Conservation (phyloP, 2,888 invertebrate genomes). For the Ophioninae sp. region DNA sequence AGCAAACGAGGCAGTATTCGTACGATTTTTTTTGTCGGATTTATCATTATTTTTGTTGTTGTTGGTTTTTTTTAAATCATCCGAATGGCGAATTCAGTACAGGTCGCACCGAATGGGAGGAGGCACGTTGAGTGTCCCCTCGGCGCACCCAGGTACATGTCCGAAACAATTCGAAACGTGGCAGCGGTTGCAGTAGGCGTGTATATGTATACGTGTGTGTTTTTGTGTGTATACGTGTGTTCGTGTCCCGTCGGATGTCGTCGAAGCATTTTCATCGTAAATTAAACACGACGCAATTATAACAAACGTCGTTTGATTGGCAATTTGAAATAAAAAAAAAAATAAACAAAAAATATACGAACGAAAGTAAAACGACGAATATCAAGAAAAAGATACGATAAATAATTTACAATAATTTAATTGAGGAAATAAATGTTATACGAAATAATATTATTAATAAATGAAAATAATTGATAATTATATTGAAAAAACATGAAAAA, state of each 20-base stretch:
- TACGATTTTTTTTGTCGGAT: slow-evolving; percentile 73
- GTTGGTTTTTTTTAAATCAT: slow-evolving; percentile 70
- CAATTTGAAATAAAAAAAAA: slow-evolving; percentile 1
- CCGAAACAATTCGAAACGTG: slow-evolving; percentile 71
- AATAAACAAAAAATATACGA: no score
- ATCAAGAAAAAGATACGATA: no score
- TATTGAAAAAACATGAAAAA: no score
- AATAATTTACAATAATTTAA: background rate
- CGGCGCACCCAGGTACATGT: slow-evolving; percentile 80
- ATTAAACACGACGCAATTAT: slow-evolving; percentile 60
- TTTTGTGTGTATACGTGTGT: slow-evolving; percentile 32
- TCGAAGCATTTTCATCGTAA: slow-evolving; percentile 71
- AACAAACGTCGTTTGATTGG: slow-evolving; percentile 28
- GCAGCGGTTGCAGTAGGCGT: slow-evolving; percentile 66
- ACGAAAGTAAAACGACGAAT: background rate
- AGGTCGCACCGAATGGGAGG: slow-evolving; percentile 79
- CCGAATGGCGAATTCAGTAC: slow-evolving; percentile 78
- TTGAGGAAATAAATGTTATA: slow-evolving; percentile 34
- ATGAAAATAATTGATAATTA: no score
- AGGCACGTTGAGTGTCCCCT: slow-evolving; percentile 78
- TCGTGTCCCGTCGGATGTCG: slow-evolving; percentile 52
- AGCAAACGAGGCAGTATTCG: slow-evolving; percentile 83
- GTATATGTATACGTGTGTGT: slow-evolving; percentile 57
- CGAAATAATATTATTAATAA: no score
- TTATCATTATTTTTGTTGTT: slow-evolving; percentile 67